These are phyloP conservation scores for Crotophaga sulcirostris DNA, from an alignment of 2,113 vertebrate species.

Conservation along the genomic window DNA sequence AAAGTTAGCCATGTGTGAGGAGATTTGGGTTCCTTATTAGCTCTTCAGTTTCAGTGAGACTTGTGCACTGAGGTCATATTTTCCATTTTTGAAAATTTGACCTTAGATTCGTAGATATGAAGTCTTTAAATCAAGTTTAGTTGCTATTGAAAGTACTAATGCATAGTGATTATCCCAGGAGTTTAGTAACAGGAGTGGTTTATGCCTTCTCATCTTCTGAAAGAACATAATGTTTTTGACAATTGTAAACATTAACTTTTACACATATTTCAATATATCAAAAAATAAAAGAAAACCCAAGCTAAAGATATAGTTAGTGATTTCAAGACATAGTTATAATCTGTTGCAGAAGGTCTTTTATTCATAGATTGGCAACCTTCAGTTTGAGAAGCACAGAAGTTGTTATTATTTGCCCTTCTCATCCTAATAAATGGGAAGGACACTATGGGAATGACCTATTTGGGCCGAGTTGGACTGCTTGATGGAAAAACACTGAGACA, in stretches of 20 bases:
- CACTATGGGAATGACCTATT: not conserved
- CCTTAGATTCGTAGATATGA: not conserved
- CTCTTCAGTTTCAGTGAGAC: not conserved
- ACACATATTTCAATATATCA: not conserved
- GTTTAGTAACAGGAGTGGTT: not conserved
- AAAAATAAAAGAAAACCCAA: not conserved
- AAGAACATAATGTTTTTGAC: not conserved
- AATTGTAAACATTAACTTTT: not conserved
- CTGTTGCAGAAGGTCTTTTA: not conserved
- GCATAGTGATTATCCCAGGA: not conserved
- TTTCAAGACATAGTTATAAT: not conserved
- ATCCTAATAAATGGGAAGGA: not conserved
- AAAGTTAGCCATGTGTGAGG: not conserved
- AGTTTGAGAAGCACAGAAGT: not conserved
- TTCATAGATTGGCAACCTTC: not conserved
- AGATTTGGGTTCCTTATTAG: not conserved
- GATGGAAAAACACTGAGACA: not conserved
- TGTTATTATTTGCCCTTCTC: not conserved
- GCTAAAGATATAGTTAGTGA: not conserved
- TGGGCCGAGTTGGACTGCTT: not conserved
- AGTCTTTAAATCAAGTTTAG: not conserved
- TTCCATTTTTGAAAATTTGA: not conserved
- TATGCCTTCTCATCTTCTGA: not conserved
- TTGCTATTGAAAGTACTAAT: not conserved
- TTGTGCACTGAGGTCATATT: not conserved